A percentile compares a stretch with the other conserved stretches of the same genome.
Conservation (phyloP, 2,888 invertebrate genomes). For the Phaedon cochleariae region DNA sequence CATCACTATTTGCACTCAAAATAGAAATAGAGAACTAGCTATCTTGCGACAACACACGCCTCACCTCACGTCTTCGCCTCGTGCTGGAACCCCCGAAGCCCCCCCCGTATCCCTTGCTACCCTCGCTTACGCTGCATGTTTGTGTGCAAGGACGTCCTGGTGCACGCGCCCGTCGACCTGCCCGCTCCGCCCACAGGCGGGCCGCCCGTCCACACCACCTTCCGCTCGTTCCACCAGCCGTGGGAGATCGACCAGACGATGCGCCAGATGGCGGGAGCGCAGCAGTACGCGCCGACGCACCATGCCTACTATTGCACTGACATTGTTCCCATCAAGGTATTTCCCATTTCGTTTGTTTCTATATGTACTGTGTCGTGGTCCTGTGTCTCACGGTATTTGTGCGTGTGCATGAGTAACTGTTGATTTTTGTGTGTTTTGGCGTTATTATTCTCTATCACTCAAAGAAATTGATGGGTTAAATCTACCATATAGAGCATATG, state of each 20-base stretch:
- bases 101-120: too few relatives aligned
- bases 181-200: constrained; percentile 57
- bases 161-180: constrained; percentile 62
- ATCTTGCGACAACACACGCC: too few relatives aligned
- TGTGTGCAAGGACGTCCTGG: constrained; percentile 65
- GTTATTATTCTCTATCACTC: too few relatives aligned
- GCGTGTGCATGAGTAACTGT: constrained; percentile 5
- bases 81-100: too few relatives aligned
- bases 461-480: too few relatives aligned
- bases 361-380: not conserved
- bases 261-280: constrained; percentile 45
- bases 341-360: constrained; percentile 25
- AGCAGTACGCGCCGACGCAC: constrained; percentile 59
- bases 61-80: too few relatives aligned
- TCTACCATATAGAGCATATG: too few relatives aligned
- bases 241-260: constrained; percentile 73
- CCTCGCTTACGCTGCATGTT: constrained; percentile 61
- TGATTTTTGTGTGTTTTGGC: too few relatives aligned
- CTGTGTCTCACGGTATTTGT: not conserved
- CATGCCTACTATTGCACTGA: constrained; percentile 62
- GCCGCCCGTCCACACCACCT: constrained; percentile 64
- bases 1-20: too few relatives aligned
- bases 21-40: too few relatives aligned
- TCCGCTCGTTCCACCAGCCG: constrained; percentile 72
- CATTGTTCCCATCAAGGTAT: constrained; percentile 67